These are phyloP conservation scores for Hemicrepidius hirtus DNA, from an alignment of 2,888 invertebrate genomes.

Conservation along the genomic window DNA sequence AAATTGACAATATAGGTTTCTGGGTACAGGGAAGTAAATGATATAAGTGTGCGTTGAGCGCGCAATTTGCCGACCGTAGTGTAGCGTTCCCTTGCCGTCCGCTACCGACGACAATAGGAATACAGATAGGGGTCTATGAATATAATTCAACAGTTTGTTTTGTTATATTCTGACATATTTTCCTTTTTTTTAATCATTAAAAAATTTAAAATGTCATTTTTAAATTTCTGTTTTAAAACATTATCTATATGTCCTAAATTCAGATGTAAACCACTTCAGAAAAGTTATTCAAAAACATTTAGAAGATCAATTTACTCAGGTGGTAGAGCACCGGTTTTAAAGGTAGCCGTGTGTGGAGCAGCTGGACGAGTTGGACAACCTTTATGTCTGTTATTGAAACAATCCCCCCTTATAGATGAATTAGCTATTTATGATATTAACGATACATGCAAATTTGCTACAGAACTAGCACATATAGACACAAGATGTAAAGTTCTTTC, in stretches of 20 bases:
- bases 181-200: no score
- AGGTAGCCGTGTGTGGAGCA: conserved; percentile 44
- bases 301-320: no score
- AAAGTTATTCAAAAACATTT: no score
- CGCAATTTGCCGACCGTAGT: no score
- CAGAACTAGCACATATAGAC: conserved; percentile 72
- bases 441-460: conserved; percentile 66
- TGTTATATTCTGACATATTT: no score
- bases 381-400: conserved; percentile 76
- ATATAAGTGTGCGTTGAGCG: no score
- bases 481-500: conserved; percentile 71
- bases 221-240: conserved; percentile 37
- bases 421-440: conserved; percentile 76
- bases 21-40: no score
- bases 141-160: no score
- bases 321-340: conserved; percentile 62
- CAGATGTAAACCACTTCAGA: background rate
- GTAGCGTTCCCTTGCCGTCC: no score
- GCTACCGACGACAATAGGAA: no score
- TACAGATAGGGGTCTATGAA: no score
- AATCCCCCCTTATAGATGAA: conserved; percentile 75
- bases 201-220: conserved; percentile 37
- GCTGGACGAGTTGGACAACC: conserved; percentile 74
- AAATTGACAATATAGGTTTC: no score
- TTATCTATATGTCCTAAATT: background rate